Conservation (phyloP, 2,113 vertebrate genomes). For the Anhinga rufa region DNA sequence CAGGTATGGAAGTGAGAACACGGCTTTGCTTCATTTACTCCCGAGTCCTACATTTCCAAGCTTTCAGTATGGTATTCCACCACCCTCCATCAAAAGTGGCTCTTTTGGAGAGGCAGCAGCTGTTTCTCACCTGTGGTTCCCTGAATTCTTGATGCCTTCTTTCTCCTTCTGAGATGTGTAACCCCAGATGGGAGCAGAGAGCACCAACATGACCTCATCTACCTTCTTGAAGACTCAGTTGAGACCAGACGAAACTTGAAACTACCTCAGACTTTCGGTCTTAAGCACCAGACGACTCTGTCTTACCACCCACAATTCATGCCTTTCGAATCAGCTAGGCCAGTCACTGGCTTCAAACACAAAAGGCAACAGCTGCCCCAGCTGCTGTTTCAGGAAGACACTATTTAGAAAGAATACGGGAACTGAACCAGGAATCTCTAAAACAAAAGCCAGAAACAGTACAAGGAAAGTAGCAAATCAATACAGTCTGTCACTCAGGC, state of each 20-base stretch:
- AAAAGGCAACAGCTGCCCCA: background rate
- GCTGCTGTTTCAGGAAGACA: background rate
- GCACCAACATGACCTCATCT: background rate
- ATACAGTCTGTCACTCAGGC: fast-evolving
- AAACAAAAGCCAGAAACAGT: background rate
- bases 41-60: background rate
- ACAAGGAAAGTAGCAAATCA: background rate
- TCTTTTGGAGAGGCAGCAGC: background rate
- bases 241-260: background rate
- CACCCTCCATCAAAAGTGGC: background rate
- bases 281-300: background rate
- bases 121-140: background rate
- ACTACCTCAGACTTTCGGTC: background rate
- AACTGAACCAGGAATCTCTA: background rate
- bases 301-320: background rate
- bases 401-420: background rate
- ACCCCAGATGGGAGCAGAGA: background rate
- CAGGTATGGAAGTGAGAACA: background rate
- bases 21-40: background rate
- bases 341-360: background rate
- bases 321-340: background rate
- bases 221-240: background rate
- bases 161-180: background rate
- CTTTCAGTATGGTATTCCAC: background rate
- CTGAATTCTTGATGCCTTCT: background rate